Conservation (phyloP, 2,888 invertebrate species). For the Hypena proboscidalis region DNA sequence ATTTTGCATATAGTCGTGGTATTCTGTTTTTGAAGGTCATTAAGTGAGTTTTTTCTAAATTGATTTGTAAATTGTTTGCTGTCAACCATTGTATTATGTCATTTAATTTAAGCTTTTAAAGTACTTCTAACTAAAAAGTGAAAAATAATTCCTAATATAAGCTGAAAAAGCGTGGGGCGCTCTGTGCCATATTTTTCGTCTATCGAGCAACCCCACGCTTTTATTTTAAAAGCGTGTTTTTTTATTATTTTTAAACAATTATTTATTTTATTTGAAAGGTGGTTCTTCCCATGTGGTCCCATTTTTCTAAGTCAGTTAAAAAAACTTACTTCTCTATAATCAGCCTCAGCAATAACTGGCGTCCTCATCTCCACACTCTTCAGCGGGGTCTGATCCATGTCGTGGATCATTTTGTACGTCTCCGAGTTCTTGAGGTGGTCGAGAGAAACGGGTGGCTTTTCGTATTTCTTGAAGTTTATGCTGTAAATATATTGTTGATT, state of each 20-base stretch:
- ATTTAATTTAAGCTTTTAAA: too few species aligned
- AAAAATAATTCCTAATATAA: too few species aligned
- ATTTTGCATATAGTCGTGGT: too few species aligned
- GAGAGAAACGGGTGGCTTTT: conserved; percentile 90
- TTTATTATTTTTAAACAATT: not conserved
- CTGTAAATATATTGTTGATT: conserved; percentile 69
- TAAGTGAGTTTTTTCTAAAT: too few species aligned
- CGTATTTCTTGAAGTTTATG: conserved; percentile 96
- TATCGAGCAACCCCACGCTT: not conserved
- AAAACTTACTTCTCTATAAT: conserved; percentile 76
- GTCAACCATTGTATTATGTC: too few species aligned
- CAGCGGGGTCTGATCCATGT: conserved; percentile 88
- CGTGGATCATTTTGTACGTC: conserved; percentile 92
- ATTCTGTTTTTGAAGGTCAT: too few species aligned
- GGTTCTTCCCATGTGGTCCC: not conserved
- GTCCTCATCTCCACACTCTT: conserved; percentile 86
- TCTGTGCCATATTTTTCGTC: not conserved
- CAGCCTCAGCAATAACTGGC: conserved; percentile 88
- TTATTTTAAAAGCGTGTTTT: too few species aligned
- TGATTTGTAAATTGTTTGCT: too few species aligned
- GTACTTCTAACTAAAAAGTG: too few species aligned
- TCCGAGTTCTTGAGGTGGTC: conserved; percentile 92
- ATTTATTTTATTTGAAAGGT: not conserved
- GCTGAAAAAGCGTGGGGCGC: too few species aligned
- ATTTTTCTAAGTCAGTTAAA: not conserved